Evolutionary conservation across 1,140 invertebrate species (phyloP).

Genomic region (Drosophila navojoa): DNA sequence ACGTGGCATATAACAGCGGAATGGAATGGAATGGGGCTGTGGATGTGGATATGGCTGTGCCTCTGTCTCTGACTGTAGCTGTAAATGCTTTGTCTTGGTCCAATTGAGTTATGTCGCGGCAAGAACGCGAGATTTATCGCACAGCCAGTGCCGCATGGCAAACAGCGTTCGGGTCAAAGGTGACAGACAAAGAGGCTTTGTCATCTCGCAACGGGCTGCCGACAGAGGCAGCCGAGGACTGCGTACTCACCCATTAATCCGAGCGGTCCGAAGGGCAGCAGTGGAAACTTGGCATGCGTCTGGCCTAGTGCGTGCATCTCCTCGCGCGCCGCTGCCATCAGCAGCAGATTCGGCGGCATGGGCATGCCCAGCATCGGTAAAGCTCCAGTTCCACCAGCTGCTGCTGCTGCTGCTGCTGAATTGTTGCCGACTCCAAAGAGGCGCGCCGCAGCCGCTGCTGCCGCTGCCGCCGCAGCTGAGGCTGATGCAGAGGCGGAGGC

Average conservation of each 20-base stretch:
- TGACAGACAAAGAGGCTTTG: conserved; percentile 81
- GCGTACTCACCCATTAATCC: conserved; percentile 86
- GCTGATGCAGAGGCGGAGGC: conserved; percentile 20
- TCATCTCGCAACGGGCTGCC: conserved; percentile 54
- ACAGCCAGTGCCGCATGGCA: conserved; percentile 24
- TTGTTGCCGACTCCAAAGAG: conserved; percentile 52
- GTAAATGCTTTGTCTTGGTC: conserved; percentile 74
- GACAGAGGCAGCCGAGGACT: neutral
- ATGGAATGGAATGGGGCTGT: conserved; percentile 3
- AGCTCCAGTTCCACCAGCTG: conserved; percentile 27
- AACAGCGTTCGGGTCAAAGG: conserved; percentile 74
- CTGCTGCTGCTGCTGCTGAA: conserved; percentile 20
- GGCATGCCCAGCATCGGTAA: conserved; percentile 67
- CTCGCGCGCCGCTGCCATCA: conserved; percentile 79
- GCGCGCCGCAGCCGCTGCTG: conserved; percentile 37
- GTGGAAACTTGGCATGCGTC: conserved; percentile 85
- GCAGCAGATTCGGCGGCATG: conserved; percentile 73
- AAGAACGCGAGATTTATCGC: conserved; percentile 70
- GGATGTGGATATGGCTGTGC: no score
- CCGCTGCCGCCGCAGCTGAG: conserved; percentile 20
- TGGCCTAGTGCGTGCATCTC: conserved; percentile 74
- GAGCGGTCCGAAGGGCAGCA: conserved; percentile 91
- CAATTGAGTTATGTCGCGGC: conserved; percentile 82
- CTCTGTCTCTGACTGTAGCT: neutral
- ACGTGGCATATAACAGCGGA: conserved; percentile 24